Conservation (phyloP, 1,140 invertebrate genomes). For the Nomia melanderi region DNA sequence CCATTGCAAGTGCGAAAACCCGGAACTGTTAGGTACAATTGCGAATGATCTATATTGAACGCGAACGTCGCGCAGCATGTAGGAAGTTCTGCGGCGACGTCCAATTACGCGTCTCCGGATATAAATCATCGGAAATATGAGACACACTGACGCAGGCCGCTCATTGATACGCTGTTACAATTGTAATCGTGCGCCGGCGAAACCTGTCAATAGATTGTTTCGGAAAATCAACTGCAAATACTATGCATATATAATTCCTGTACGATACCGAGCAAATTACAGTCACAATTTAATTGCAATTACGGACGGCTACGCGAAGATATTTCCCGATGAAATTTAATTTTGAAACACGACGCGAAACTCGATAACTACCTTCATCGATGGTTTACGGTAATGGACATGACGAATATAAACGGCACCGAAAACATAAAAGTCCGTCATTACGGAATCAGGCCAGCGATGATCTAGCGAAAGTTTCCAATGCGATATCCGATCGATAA, state of each 20-base stretch:
- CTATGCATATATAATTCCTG: not conserved
- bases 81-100: slow-evolving; percentile 52
- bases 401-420: too few relatives aligned
- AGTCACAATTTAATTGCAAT: not conserved
- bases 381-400: too few relatives aligned
- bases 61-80: slow-evolving; percentile 31
- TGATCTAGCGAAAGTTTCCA: not conserved
- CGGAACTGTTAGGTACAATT: slow-evolving; percentile 37
- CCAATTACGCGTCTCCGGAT: slow-evolving; percentile 63
- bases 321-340: too few relatives aligned
- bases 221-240: not conserved
- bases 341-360: too few relatives aligned
- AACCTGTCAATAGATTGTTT: not conserved
- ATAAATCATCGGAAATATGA: slow-evolving; percentile 65
- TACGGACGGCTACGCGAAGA: too few relatives aligned
- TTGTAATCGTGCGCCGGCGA: not conserved
- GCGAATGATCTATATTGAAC: slow-evolving; percentile 51
- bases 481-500: slow-evolving; percentile 22
- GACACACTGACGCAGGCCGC: slow-evolving; percentile 38
- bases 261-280: not conserved
- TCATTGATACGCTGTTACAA: slow-evolving; percentile 41
- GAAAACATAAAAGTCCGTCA: too few relatives aligned
- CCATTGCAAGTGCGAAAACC: slow-evolving; percentile 2
- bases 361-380: too few relatives aligned
- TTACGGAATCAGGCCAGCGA: not conserved